Evolutionary conservation across 2,888 invertebrate species (phyloP), one percentile per base, ranked within the genome.

Genomic region (Drosophila hamatofila): DNA sequence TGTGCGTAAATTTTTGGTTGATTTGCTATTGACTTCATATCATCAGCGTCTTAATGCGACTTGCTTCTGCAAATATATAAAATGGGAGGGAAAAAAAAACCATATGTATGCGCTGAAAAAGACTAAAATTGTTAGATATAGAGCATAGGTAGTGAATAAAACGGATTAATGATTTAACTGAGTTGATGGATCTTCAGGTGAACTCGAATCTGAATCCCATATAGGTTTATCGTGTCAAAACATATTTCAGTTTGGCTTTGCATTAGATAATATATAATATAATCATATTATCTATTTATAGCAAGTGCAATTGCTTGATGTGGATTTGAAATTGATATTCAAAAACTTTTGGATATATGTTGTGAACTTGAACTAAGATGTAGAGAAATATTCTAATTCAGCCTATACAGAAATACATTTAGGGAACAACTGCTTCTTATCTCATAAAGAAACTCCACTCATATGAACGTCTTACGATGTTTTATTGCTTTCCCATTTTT

Each of bases 11-110:
- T 72, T 72, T 30, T 42, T n/a, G 49, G 52, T 73, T 83, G 75
- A 83, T 81, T 87, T 83, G 73, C 51, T 55, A 39, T 59, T 41
- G 62, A 81, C 54, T 72, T 59, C 66, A 73, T 72, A 81, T 87
- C 75, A 66, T 49, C 48, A 49, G n/a, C 27, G 61, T 48, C 56
- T 56, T 77, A 67, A 66, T 72, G 55, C 51, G 59, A 44, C 30
- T n/a, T 6, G 21, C 41, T 57, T 55, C 33, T 46, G 52, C 52
- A 62, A 39, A 51, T 59, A 27, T 55, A 61, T 14, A 30, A 42
- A 30, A 56, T 30, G 42, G 8, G 35, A 18, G 7, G 9, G 16
- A 6, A 5, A 6, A 21, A 4, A 9, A 9, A 21, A 18, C 37
- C 30, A 56, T 27, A 56, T 30, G 41, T n/a, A n/a, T 25, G 23